These are phyloP conservation scores for Atethmia centrago DNA, from an alignment of 2,888 invertebrate genomes.

Conservation along the genomic window DNA sequence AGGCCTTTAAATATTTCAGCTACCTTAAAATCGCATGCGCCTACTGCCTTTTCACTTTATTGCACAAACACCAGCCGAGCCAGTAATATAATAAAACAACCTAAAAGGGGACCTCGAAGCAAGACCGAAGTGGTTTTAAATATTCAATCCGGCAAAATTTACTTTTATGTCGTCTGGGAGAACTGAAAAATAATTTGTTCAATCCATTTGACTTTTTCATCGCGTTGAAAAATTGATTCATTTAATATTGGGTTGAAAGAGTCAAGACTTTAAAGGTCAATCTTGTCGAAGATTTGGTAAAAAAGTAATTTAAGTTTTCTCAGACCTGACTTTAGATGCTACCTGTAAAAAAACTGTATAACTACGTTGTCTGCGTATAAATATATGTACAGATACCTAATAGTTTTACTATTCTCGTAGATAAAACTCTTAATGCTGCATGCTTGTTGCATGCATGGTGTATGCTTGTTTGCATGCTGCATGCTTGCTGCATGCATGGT, in stretches of 20 bases:
- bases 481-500: too few relatives aligned
- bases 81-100: slow-evolving; percentile 47
- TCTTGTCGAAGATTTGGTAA: not conserved
- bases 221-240: not conserved
- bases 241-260: too few relatives aligned
- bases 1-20: not conserved
- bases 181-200: slow-evolving; percentile 31
- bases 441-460: too few relatives aligned
- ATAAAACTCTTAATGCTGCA: too few relatives aligned
- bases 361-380: too few relatives aligned
- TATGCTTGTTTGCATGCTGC: too few relatives aligned
- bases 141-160: slow-evolving; percentile 48
- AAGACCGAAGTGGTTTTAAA: slow-evolving; percentile 50
- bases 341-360: too few relatives aligned
- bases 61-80: slow-evolving; percentile 4
- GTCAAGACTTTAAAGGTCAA: not conserved
- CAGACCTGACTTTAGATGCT: too few relatives aligned
- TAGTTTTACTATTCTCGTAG: too few relatives aligned
- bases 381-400: too few relatives aligned
- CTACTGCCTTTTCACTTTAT: slow-evolving; percentile 2
- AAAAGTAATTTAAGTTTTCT: too few relatives aligned
- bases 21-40: slow-evolving; percentile 7
- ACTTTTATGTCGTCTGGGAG: slow-evolving; percentile 36
- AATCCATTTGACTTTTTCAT: slow-evolving; percentile 19
- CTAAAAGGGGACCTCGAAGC: slow-evolving; percentile 10